These are phyloP conservation scores for Chlorospingus semifuscus DNA, from an alignment of 2,797 vertebrate species.

Conservation along the genomic window DNA sequence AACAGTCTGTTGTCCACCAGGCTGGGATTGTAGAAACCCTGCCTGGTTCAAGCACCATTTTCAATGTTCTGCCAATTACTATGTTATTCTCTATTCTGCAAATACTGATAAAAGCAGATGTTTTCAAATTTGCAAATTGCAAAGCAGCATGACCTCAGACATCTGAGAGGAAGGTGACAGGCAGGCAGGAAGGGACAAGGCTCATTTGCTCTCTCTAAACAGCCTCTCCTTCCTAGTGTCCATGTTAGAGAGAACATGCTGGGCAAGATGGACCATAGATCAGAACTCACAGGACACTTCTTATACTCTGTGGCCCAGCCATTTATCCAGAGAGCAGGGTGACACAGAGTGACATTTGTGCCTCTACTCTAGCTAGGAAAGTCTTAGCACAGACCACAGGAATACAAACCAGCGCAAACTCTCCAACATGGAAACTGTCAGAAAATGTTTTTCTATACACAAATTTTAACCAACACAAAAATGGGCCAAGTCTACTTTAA, in stretches of 20 bases:
- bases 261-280: not conserved
- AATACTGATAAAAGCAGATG: not conserved
- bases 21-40: not conserved
- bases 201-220: not conserved
- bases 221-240: not conserved
- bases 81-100: not conserved
- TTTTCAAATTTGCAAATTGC: not conserved
- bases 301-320: rapidly evolving
- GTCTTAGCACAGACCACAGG: not conserved
- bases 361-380: not conserved
- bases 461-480: not conserved
- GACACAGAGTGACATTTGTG: not conserved
- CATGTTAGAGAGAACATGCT: not conserved
- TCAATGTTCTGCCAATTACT: not conserved
- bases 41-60: not conserved
- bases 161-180: not conserved
- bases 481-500: not conserved
- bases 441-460: not conserved
- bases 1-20: not conserved
- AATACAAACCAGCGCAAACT: not conserved
- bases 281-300: not conserved
- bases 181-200: not conserved
- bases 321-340: not conserved
- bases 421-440: not conserved
- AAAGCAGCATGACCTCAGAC: not conserved